These are phyloP conservation scores for Nannoperca obscura DNA, from an alignment of 2,797 vertebrate genomes.

Conservation along the genomic window DNA sequence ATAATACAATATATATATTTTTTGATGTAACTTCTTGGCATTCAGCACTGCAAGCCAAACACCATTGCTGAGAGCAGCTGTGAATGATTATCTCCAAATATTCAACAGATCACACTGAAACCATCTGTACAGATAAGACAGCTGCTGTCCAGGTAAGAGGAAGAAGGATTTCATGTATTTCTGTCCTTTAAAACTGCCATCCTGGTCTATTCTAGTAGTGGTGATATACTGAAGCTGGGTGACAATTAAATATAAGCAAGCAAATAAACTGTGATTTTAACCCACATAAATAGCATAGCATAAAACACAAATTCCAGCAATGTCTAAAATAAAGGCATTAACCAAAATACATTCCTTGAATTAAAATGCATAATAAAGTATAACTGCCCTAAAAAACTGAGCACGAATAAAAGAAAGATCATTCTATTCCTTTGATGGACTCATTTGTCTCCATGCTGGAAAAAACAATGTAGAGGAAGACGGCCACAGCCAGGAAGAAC, in stretches of 20 bases:
- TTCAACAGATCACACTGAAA: constrained; percentile 8
- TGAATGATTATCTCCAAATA: neutral
- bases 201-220: neutral
- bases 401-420: constrained; percentile 25
- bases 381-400: constrained; percentile 1
- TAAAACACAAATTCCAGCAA: constrained; percentile 38
- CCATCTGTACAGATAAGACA: neutral
- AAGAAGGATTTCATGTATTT: constrained; percentile 3
- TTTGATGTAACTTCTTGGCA: neutral
- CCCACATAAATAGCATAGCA: constrained; percentile 45
- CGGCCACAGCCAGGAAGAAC: constrained; percentile 76
- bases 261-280: constrained; percentile 13
- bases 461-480: constrained; percentile 81
- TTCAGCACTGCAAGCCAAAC: neutral
- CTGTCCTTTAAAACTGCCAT: neutral
- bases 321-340: constrained; percentile 37
- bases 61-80: too few species aligned
- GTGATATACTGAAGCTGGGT: neutral
- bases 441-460: constrained; percentile 80
- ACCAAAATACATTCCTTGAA: constrained; percentile 44
- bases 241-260: constrained; percentile 29
- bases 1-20: neutral
- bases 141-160: neutral
- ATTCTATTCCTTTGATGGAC: constrained; percentile 69
- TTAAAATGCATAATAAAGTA: constrained; percentile 50